Evolutionary conservation across 2,888 invertebrate genomes (phyloP).

Genomic region (Scelioninae gen. 2): DNA sequence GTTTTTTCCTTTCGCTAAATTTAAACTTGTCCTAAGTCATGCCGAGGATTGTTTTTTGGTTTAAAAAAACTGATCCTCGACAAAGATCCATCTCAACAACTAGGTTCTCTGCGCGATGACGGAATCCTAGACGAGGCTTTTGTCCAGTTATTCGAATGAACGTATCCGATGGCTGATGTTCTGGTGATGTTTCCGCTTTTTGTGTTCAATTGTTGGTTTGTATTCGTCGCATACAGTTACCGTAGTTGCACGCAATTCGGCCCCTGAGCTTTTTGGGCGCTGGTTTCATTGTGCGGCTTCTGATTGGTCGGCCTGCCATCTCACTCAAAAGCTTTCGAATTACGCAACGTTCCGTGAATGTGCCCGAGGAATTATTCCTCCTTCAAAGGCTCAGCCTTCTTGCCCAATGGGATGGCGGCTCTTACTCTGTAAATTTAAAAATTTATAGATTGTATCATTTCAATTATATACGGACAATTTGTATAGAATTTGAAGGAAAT

Average conservation of each 20-base stretch:
- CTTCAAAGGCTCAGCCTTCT: conserved; percentile 89
- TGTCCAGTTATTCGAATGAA: conserved; percentile 36
- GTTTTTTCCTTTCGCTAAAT: conserved; percentile 46
- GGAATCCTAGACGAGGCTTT: conserved; percentile 45
- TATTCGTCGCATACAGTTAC: conserved; percentile 45
- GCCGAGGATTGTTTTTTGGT: conserved; percentile 26
- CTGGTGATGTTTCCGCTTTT: conserved; percentile 39
- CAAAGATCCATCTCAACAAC: conserved; percentile 27
- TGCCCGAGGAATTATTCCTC: conserved; percentile 80
- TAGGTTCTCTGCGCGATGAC: conserved; percentile 52
- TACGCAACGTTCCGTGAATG: conserved; percentile 49
- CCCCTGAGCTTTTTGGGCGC: conserved; percentile 54
- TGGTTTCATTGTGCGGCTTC: conserved; percentile 53
- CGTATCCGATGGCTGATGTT: conserved; percentile 37
- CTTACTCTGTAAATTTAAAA: conserved; percentile 86
- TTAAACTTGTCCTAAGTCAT: conserved; percentile 44
- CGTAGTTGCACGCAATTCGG: conserved; percentile 54
- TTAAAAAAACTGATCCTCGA: conserved; percentile 21
- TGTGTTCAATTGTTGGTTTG: conserved; percentile 40
- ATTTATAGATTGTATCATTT: no score
- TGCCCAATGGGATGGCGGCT: conserved; percentile 91
- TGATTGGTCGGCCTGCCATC: conserved; percentile 52
- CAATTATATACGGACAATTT: no score
- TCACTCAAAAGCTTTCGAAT: conserved; percentile 55
- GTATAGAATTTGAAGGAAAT: no score